Evolutionary conservation across 2,888 invertebrate genomes (phyloP), one percentile per base, ranked within the genome.

Genomic region (Drosophila subsilvestris): DNA sequence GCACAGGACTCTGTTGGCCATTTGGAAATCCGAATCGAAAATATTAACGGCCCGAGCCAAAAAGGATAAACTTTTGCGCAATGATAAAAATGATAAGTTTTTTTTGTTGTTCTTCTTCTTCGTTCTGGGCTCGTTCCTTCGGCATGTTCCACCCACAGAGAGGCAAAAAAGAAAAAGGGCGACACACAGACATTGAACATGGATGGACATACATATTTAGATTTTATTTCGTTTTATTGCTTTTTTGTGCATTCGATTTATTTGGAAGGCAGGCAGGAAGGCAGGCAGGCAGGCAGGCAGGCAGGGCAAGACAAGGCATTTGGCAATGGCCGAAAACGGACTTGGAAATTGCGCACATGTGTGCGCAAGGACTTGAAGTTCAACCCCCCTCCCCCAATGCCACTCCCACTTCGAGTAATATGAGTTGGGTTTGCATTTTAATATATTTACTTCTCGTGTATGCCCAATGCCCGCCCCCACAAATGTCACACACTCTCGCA

Each of bases 391-490:
- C 37, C 47, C 10, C 42, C 43, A 17, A 54, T 42, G 22, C 22
- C 20, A 20, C 45, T 22, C 3, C 22, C 25, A 25, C 25, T 25
- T 53, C 56, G 47, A 61, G 87, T 85, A 78, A 88, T 82, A 86
- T 88, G 89, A 86, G 89, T 88, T 85, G 86, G 86, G 88, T 86
- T 86, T 88, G 82, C 88, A 88, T 86, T 86, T 88, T 86, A 86
- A 86, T 86, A 86, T 86, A 85, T 85, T 82, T 86, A 66, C 66
- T 66, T 66, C 74, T 65, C 20, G 61, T 45, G 61, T 45, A 14
- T 45, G 18, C 63, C 32, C 18, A 27, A n/a, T 7, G 20, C 37
- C 22, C 44, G 42, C 27, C 57, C 61, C 63, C 61, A 50, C 77
- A 75, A 66, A 71, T 77, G 66, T 84, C 84, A 84, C 85, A 82